A percentile compares a stretch with the other conserved stretches of the same genome.
These are phyloP conservation scores for Bicyclus anynana DNA, from an alignment of 1,140 invertebrate species.

Conservation along the genomic window DNA sequence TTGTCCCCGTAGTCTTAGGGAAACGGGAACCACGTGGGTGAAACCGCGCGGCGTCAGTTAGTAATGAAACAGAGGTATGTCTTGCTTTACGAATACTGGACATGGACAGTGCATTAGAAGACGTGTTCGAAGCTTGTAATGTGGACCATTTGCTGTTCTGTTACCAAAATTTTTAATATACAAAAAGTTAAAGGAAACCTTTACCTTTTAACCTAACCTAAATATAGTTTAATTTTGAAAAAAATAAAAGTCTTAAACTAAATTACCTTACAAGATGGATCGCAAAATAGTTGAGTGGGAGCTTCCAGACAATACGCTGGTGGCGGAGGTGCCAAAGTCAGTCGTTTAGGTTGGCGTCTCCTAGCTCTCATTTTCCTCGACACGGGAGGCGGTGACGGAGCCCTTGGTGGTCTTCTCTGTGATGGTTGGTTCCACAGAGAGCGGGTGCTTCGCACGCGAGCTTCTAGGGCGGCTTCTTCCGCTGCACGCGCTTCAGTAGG, in stretches of 20 bases:
- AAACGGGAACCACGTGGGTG: too few relatives aligned
- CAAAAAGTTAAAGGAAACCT: too few relatives aligned
- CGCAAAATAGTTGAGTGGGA: constrained; percentile 61
- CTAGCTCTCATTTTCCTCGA: constrained; percentile 59
- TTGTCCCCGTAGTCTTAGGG: too few relatives aligned
- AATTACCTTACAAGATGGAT: constrained; percentile 55
- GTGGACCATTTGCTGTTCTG: too few relatives aligned
- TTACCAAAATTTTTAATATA: too few relatives aligned
- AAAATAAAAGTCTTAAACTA: not conserved
- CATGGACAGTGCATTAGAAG: too few relatives aligned
- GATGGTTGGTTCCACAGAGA: constrained; percentile 42
- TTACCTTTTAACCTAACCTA: too few relatives aligned
- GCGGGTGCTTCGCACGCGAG: constrained; percentile 49
- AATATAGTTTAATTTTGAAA: too few relatives aligned
- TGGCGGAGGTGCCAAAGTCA: constrained; percentile 41
- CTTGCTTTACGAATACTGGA: too few relatives aligned
- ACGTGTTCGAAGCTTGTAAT: too few relatives aligned
- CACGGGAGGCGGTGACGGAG: constrained; percentile 42
- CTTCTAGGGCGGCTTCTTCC: constrained; percentile 55
- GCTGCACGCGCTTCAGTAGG: constrained; percentile 42
- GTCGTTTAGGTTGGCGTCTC: constrained; percentile 51
- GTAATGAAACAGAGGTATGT: too few relatives aligned
- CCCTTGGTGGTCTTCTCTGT: constrained; percentile 19
- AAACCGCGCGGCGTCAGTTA: too few relatives aligned
- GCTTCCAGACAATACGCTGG: constrained; percentile 54